Conservation (phyloP, 2,888 invertebrate species). For the Leptinotarsa tumamoca region DNA sequence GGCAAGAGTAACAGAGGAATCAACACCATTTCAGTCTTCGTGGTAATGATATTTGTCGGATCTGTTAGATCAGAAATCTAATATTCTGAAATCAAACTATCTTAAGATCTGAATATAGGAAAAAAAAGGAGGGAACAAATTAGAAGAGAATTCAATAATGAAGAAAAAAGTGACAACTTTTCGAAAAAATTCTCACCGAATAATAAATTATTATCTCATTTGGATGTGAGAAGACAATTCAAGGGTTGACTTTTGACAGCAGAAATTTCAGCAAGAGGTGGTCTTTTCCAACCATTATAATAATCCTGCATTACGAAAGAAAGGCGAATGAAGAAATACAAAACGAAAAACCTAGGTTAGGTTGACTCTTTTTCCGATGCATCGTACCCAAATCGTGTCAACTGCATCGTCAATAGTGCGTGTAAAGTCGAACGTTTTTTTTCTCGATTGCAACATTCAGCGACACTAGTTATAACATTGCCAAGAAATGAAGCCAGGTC, state of each 20-base stretch:
- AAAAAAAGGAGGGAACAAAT: too few relatives aligned
- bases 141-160: too few relatives aligned
- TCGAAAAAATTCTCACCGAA: too few relatives aligned
- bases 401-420: constrained; percentile 9
- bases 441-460: constrained; percentile 12
- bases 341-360: too few relatives aligned
- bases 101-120: too few relatives aligned
- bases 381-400: constrained; percentile 3
- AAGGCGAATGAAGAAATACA: too few relatives aligned
- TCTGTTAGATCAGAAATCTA: background rate
- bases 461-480: constrained; percentile 19
- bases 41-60: background rate
- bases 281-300: background rate
- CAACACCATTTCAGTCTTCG: background rate
- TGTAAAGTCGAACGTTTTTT: constrained; percentile 15
- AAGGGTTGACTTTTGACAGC: too few relatives aligned
- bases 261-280: too few relatives aligned
- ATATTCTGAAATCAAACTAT: too few relatives aligned
- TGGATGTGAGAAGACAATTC: too few relatives aligned
- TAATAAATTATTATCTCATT: too few relatives aligned
- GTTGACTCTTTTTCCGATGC: background rate
- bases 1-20: background rate
- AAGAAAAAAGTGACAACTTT: too few relatives aligned
- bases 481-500: constrained; percentile 42
- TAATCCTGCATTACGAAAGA: background rate